Evolutionary conservation across 2,113 vertebrate species (phyloP), one percentile per base, ranked within the genome.

Genomic region (Corythornis cristatus): DNA sequence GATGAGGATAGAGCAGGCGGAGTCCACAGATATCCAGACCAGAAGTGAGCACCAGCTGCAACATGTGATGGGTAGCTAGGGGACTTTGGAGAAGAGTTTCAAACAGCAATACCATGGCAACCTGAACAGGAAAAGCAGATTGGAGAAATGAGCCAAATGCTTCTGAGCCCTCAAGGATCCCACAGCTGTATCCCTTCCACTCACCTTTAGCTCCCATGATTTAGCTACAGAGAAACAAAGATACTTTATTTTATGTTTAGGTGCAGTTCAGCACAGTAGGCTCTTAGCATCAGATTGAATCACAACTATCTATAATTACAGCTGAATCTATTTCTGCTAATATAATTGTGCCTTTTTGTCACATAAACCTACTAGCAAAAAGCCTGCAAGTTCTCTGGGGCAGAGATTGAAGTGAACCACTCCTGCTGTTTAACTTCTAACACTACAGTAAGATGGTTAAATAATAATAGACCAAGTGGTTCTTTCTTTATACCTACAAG

Each of bases 11-110:
- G 61, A 98, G 97, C 60, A 98, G 95, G 72, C 93, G 91, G 46
- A 98, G 93, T 33, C 98, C 97, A 65, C 97, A 98, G 29, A 97
- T 79, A 62, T 98, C 97, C 54, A 98, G 94, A 15, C 97, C 97
- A 18, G 89, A 93, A 26, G 88, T 6, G 2, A 95, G 92, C 11
- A 98, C 68, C 91, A 97, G 92, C 91, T 98, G 97, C 78, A 98
- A 82, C 15, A 88, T 62, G 78, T 95, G 97, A 83, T 98, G 98
- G 94, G 95, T 86, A 29, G 96, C 94, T 14, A 97, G 45, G 74
- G 98, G 96, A 22, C 95, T 93, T 46, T 12, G 81, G 72, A 97
- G 92, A 45, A 98, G 85, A 43, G 85, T 84, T 54, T 93, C 93
- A 75, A 88, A 95, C 64, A 97, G 93, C 81, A 97, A 12, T 18